Conservation (phyloP, 2,797 vertebrate genomes). For the Pipistrellus nathusii region DNA sequence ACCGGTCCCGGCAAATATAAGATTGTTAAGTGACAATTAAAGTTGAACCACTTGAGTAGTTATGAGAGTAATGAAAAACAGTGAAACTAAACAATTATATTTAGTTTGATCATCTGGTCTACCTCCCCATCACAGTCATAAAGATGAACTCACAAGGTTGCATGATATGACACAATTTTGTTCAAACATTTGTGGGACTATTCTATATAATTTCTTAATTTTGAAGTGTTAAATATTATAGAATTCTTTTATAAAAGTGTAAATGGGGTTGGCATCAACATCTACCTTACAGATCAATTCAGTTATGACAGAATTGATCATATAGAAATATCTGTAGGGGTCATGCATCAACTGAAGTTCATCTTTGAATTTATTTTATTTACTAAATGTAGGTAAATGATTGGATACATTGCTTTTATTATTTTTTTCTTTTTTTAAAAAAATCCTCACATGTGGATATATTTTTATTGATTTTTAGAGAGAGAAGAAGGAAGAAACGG, state of each 20-base stretch:
- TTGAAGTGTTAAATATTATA: background rate
- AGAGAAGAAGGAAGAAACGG: background rate
- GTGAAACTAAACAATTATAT: background rate
- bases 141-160: background rate
- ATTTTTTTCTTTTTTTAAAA: background rate
- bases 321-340: background rate
- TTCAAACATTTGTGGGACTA: background rate
- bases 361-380: background rate
- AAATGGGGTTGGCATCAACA: background rate
- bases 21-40: background rate
- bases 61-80: background rate
- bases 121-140: background rate
- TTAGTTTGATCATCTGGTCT: background rate
- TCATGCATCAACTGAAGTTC: background rate
- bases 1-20: too few species aligned
- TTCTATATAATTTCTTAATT: background rate
- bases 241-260: conserved; percentile 22
- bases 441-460: background rate
- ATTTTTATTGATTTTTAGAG: background rate
- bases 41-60: background rate
- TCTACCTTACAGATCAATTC: background rate
- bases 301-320: background rate
- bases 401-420: background rate
- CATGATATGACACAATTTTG: background rate
- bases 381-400: background rate